These are phyloP conservation scores for Hydropotes inermis DNA, from an alignment of 2,113 vertebrate genomes.

Conservation along the genomic window DNA sequence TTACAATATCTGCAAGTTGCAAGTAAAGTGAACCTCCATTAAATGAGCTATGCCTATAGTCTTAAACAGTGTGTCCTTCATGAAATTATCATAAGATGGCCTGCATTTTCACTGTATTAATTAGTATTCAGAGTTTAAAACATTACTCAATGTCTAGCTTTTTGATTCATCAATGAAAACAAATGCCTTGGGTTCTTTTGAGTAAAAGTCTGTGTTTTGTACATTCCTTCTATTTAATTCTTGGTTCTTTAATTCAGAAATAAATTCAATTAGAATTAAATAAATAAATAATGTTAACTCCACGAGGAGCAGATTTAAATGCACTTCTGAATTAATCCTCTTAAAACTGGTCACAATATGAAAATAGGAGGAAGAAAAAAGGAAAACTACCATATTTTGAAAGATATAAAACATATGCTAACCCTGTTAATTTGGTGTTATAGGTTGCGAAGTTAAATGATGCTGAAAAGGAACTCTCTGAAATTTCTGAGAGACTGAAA, in stretches of 20 bases:
- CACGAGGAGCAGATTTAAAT: background rate
- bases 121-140: conserved; percentile 14
- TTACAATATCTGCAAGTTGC: background rate
- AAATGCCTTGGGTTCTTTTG: conserved; percentile 3
- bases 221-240: conserved; percentile 28
- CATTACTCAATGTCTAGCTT: background rate
- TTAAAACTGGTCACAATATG: background rate
- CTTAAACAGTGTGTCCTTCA: background rate
- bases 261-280: background rate
- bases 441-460: conserved; percentile 90
- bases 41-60: background rate
- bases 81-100: background rate
- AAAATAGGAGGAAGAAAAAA: background rate
- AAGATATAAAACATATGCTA: conserved; percentile 18
- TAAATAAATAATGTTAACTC: conserved; percentile 38
- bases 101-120: background rate
- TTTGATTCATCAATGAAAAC: conserved; percentile 34
- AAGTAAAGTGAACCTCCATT: background rate
- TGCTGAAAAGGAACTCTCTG: conserved; percentile 90
- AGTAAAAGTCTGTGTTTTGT: background rate
- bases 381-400: background rate
- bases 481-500: conserved; percentile 89
- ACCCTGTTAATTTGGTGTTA: conserved; percentile 39
- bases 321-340: background rate
- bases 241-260: conserved; percentile 49